These are phyloP conservation scores for Ischnus inquisitorius DNA, from an alignment of 2,888 invertebrate genomes.

Conservation along the genomic window DNA sequence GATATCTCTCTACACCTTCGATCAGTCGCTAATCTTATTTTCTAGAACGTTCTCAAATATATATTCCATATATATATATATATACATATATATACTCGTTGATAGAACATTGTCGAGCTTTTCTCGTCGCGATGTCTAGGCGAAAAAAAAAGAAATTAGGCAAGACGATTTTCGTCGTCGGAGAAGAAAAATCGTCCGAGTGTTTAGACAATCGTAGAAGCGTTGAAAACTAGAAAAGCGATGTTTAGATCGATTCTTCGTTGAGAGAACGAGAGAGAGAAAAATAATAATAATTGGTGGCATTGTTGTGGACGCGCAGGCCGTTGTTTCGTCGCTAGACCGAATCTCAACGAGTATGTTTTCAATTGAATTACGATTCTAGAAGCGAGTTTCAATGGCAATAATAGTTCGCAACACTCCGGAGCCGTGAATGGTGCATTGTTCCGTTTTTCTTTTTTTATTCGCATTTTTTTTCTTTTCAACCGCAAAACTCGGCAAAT, in stretches of 20 bases:
- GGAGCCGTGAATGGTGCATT: slow-evolving; percentile 24
- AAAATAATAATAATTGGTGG: slow-evolving; percentile 27
- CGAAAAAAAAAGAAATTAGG: slow-evolving; percentile 21
- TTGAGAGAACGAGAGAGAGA: background rate
- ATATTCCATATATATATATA: slow-evolving; percentile 43
- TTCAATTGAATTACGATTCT: background rate
- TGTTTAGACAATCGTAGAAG: slow-evolving; percentile 45
- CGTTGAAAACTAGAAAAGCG: slow-evolving; percentile 28
- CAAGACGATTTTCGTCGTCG: slow-evolving; percentile 16
- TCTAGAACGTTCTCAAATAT: slow-evolving; percentile 2
- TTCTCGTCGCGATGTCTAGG: slow-evolving; percentile 64
- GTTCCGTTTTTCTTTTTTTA: background rate
- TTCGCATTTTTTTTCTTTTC: background rate
- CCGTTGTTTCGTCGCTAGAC: slow-evolving; percentile 52
- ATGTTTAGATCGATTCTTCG: slow-evolving; percentile 25
- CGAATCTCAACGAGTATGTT: slow-evolving; percentile 58
- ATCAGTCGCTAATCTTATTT: slow-evolving; percentile 63
- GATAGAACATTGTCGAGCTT: slow-evolving; percentile 64
- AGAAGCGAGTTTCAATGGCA: slow-evolving; percentile 10
- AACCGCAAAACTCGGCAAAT: background rate
- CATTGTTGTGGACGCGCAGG: slow-evolving; percentile 29
- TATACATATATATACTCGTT: slow-evolving; percentile 62
- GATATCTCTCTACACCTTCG: slow-evolving; percentile 52
- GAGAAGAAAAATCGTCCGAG: slow-evolving; percentile 15
- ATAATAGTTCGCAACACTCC: slow-evolving; percentile 3